These are phyloP conservation scores for Diaprepes abbreviatus DNA, from an alignment of 2,888 invertebrate genomes.

Conservation along the genomic window DNA sequence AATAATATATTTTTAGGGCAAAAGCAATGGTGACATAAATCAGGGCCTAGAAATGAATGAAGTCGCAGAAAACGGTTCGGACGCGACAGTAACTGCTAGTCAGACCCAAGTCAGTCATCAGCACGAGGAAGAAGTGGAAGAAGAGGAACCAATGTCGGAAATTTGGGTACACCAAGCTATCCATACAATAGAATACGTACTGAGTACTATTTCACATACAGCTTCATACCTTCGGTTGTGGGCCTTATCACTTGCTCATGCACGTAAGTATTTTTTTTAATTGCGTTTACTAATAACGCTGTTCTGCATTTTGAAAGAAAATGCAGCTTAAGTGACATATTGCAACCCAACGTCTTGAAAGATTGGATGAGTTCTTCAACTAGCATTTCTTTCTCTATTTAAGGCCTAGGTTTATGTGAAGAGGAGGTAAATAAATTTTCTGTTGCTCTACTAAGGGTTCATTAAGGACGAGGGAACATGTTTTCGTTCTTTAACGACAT, in stretches of 20 bases:
- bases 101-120: conserved; percentile 57
- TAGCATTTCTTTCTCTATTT: too few species aligned
- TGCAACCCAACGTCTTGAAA: too few species aligned
- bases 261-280: conserved; percentile 76
- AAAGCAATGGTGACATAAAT: conserved; percentile 75
- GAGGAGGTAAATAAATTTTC: too few species aligned
- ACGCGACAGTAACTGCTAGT: conserved; percentile 44
- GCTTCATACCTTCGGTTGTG: conserved; percentile 96
- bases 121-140: conserved; percentile 68
- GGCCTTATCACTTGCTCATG: conserved; percentile 96
- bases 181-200: conserved; percentile 96
- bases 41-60: conserved; percentile 76
- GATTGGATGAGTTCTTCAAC: too few species aligned
- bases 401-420: too few species aligned
- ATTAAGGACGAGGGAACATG: too few species aligned
- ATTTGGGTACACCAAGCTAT: conserved; percentile 94
- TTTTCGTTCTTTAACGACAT: too few species aligned
- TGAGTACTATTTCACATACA: conserved; percentile 96
- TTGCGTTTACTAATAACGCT: too few species aligned
- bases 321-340: too few species aligned
- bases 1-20: conserved; percentile 52
- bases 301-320: too few species aligned
- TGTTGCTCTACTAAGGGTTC: too few species aligned
- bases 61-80: conserved; percentile 62
- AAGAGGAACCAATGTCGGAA: conserved; percentile 82